Base-by-base conservation (phyloP, 2,888 invertebrate genomes). In the Xylophagus ater region DNA sequence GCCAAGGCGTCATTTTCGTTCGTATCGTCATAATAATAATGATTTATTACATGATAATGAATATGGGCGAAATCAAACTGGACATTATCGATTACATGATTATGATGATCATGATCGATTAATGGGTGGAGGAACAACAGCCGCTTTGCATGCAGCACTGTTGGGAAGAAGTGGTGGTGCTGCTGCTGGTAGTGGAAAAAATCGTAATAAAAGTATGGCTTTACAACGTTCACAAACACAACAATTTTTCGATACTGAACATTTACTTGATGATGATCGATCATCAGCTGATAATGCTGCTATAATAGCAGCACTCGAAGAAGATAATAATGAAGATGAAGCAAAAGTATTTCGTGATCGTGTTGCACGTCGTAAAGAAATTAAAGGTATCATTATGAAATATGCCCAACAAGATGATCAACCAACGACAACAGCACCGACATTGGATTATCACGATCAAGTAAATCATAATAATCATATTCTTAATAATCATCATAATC, bases 311-410 rank as follows among this genome's bases (percentile, higher is more conserved):
- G 60, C 62, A 33, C 60, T 65, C 38, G 59, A 59, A 37, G 59
- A 59, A 45, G 67, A 64, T 51, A 71, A 66, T 41, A 64, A 63
- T 47, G 59, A 53, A 17, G 25, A 68, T 51, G 46, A 66, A 68
- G 56, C 69, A 60, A 57, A 56, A 41, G 62, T 58, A 69, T 44
- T 68, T 33, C 72, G 73, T 48, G 86, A 87, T 49, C 71, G 87
- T 30, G 84, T 85, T 58, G 80, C 81, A 8, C 78, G 80, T 51
- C 73, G 87, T 24, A 86, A 86, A 54, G 87, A 88, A 57, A 84
- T 85, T 43, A 81, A 84, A 59, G 78, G 79, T 52, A 68, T 88
- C 42, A 84, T 86, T 44, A 72, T 80, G 70, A 87, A 86, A 59
- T 87, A 87, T 59, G 78, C 83, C 20, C 82, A 81, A 31, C 66